Percentiles rank a stretch among this genome's conserved stretches.
Evolutionary conservation across 2,888 invertebrate species (phyloP).

Genomic region (Dyspetes luteomarginatus): DNA sequence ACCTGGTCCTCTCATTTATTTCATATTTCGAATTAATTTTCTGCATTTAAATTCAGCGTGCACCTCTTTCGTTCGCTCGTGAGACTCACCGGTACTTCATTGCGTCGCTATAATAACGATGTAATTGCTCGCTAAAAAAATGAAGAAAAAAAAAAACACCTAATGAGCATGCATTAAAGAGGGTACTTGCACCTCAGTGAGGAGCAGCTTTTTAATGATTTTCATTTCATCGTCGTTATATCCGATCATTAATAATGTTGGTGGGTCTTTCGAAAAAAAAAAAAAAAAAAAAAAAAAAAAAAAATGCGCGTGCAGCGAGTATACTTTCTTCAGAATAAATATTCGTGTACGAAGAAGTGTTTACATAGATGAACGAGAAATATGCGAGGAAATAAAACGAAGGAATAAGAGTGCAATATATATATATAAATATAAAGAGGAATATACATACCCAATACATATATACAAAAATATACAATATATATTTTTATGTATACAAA

Average conservation of each 20-base stretch:
- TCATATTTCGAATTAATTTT: constrained; percentile 31
- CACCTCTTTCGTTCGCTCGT: constrained; percentile 1
- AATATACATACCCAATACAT: not conserved
- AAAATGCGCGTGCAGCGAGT: not conserved
- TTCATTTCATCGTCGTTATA: not conserved
- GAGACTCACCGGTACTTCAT: constrained; percentile 28
- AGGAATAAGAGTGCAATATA: not conserved
- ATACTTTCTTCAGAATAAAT: not conserved
- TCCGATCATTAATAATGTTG: not conserved
- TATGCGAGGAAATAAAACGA: not conserved
- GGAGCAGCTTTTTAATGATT: not conserved
- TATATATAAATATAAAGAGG: not conserved
- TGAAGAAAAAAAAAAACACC: not conserved
- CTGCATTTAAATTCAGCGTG: constrained; percentile 40
- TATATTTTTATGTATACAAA: not conserved
- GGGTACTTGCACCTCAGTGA: not conserved
- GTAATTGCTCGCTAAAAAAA: constrained; percentile 35
- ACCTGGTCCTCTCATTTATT: not conserved
- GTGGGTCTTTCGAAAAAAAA: not conserved
- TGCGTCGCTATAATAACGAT: constrained; percentile 47
- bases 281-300: not conserved
- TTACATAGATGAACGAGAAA: not conserved
- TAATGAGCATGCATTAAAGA: not conserved
- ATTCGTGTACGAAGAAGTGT: not conserved
- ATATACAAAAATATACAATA: not conserved